These are phyloP conservation scores for Arctocebus calabarensis DNA, from an alignment of 2,797 vertebrate species.

Conservation along the genomic window DNA sequence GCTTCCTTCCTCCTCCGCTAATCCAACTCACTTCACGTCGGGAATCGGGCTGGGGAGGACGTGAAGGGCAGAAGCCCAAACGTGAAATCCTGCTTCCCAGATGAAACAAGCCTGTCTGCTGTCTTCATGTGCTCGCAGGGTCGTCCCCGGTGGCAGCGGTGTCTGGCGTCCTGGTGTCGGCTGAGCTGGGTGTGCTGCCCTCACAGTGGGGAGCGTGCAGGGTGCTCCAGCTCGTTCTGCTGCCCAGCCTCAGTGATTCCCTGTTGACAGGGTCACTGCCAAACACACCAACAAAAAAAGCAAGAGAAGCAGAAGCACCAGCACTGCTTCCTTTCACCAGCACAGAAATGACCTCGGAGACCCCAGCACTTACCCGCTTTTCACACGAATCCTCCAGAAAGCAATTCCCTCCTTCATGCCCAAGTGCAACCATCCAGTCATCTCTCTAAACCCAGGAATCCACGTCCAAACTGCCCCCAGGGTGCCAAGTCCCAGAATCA, in stretches of 20 bases:
- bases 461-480: not conserved
- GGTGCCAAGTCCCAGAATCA: not conserved
- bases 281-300: constrained; percentile 77
- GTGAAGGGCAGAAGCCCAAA: constrained; percentile 48
- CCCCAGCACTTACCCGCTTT: constrained; percentile 4
- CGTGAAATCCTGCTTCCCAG: constrained; percentile 74
- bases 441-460: not conserved
- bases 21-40: constrained; percentile 60
- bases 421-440: not conserved
- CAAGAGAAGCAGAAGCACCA: not conserved
- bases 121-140: constrained; percentile 76
- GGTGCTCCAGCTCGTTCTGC: constrained; percentile 74
- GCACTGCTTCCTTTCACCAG: constrained; percentile 19
- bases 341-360: constrained; percentile 59
- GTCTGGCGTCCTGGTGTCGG: constrained; percentile 26
- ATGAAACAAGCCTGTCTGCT: constrained; percentile 64
- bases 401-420: constrained; percentile 34
- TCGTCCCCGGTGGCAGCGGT: constrained; percentile 64
- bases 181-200: constrained; percentile 76
- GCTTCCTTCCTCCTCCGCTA: constrained; percentile 51
- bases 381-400: not conserved
- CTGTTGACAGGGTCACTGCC: constrained; percentile 77
- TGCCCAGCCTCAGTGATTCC: constrained; percentile 83
- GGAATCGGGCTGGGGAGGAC: not conserved
- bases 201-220: constrained; percentile 72